phyloP scores from a whole-genome alignment of 2,113 vertebrate genomes.

The Triplophysa siluroides region DNA sequence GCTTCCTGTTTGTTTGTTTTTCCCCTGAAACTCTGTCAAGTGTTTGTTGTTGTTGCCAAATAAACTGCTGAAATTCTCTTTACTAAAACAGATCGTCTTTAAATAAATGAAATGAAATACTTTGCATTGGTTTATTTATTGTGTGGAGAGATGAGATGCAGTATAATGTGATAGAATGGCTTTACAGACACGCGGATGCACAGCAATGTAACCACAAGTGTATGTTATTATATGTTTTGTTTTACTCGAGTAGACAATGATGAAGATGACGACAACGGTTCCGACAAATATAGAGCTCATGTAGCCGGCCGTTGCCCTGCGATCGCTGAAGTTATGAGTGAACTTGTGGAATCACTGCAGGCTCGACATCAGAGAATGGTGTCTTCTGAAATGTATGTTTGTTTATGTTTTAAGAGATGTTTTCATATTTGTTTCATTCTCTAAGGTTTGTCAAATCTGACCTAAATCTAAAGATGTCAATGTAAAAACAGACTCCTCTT shows the following conservation, averaged over 20 bases:
- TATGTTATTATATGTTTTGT: not conserved
- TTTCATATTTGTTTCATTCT: not conserved
- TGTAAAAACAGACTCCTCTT: not conserved
- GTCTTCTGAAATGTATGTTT: conserved; percentile 14
- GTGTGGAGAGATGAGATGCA: not conserved
- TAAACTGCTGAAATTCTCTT: not conserved
- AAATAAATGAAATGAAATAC: conserved; percentile 17
- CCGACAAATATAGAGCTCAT: conserved; percentile 4
- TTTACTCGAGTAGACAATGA: conserved; percentile 24
- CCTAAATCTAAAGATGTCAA: not conserved
- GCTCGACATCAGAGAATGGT: not conserved
- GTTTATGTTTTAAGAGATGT: not conserved
- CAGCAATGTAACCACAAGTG: not conserved
- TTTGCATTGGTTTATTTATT: not conserved
- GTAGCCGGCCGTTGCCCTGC: not conserved
- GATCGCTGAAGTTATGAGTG: conserved; percentile 32
- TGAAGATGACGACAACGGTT: not conserved
- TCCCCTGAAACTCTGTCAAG: not conserved
- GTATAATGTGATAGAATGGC: not conserved
- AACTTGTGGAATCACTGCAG: conserved; percentile 13
- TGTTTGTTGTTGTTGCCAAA: not conserved
- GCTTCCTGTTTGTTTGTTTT: not conserved
- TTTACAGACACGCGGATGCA: not conserved
- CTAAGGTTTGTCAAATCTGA: not conserved
- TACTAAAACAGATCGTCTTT: not conserved